phyloP scores from a whole-genome alignment of 2,113 vertebrate species.

The Corynorhinus townsendii region DNA sequence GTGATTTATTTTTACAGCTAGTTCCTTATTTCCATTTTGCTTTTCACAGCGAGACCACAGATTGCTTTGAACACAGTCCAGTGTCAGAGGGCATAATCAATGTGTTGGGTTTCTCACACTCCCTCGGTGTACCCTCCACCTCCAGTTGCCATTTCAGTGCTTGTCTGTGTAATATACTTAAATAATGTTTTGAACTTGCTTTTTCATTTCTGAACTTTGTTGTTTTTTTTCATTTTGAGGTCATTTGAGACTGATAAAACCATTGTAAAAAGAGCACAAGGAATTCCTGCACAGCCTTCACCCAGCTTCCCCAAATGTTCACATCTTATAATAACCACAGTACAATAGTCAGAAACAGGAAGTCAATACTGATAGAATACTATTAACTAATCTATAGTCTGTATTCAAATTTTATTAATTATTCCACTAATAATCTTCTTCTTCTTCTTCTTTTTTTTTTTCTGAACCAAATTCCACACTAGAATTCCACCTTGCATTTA shows the following conservation, averaged over 20 bases:
- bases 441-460: neutral
- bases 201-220: neutral
- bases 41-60: neutral
- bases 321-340: neutral
- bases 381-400: neutral
- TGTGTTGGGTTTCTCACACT: neutral
- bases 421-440: neutral
- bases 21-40: slow-evolving; percentile 9
- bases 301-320: neutral
- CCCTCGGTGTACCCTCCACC: neutral
- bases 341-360: neutral
- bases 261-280: neutral
- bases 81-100: neutral
- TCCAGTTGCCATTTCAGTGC: neutral
- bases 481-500: neutral
- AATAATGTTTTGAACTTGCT: neutral
- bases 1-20: neutral
- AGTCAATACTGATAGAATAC: neutral
- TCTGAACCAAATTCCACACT: neutral
- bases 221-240: slow-evolving; percentile 23
- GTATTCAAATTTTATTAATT: neutral
- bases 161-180: neutral
- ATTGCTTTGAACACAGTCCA: neutral
- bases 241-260: neutral
- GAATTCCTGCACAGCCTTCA: neutral